Percentiles rank a stretch among this genome's conserved stretches.
These are phyloP conservation scores for Polypterus bichir DNA, from an alignment of 2,113 vertebrate species.

Conservation along the genomic window DNA sequence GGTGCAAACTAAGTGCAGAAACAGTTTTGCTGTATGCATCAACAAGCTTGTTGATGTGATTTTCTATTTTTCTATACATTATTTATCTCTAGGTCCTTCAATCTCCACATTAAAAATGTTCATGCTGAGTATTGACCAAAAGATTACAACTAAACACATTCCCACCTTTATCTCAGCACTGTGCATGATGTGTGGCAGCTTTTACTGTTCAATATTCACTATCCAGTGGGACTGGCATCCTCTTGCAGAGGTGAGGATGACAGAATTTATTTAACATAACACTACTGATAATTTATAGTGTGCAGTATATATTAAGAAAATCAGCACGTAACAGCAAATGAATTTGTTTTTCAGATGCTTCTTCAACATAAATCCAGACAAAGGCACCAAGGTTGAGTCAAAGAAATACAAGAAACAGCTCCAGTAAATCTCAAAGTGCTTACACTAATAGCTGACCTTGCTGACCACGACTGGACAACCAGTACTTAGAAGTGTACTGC, in stretches of 20 bases:
- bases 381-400: slow-evolving; percentile 22
- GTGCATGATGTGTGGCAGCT: slow-evolving; percentile 12
- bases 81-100: slow-evolving; percentile 7
- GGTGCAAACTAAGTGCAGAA: too few relatives aligned
- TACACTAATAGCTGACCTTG: slow-evolving; percentile 20
- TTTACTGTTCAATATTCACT: slow-evolving; percentile 13
- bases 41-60: too few relatives aligned
- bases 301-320: too few relatives aligned
- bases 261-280: too few relatives aligned
- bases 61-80: slow-evolving; percentile 3
- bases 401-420: slow-evolving; percentile 19
- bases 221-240: slow-evolving; percentile 15
- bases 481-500: too few relatives aligned
- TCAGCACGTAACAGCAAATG: too few relatives aligned
- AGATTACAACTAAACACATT: slow-evolving; percentile 10
- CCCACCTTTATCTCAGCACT: slow-evolving; percentile 11
- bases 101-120: slow-evolving; percentile 12
- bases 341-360: slow-evolving; percentile 19
- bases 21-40: too few relatives aligned
- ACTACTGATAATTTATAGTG: too few relatives aligned
- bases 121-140: slow-evolving; percentile 15
- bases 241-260: slow-evolving; percentile 10
- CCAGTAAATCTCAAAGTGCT: slow-evolving; percentile 21
- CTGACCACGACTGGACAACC: slow-evolving; percentile 18
- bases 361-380: slow-evolving; percentile 26